phyloP scores from a whole-genome alignment of 2,888 invertebrate species.

The Spilarctia lutea region DNA sequence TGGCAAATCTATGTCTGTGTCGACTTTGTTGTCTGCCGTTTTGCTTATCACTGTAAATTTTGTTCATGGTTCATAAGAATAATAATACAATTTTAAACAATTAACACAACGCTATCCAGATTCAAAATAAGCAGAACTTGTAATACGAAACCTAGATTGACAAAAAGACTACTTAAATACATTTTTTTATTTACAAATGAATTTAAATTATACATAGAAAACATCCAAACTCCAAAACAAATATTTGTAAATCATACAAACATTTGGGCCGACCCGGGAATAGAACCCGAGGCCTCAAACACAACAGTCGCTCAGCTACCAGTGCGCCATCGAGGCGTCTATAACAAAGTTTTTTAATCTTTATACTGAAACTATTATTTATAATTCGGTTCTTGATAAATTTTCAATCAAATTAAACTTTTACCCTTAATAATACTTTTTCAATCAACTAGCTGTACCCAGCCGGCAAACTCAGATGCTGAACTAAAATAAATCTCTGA shows the following conservation, averaged over 20 bases:
- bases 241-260: background rate
- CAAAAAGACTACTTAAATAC: too few relatives aligned
- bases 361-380: background rate
- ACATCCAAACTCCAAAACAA: too few relatives aligned
- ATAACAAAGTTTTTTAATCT: background rate
- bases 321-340: background rate
- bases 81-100: too few relatives aligned
- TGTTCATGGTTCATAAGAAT: too few relatives aligned
- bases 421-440: background rate
- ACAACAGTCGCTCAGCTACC: too few relatives aligned
- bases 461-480: too few relatives aligned
- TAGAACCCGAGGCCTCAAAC: too few relatives aligned
- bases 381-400: background rate
- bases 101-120: too few relatives aligned
- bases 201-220: background rate
- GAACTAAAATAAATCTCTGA: background rate
- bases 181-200: background rate
- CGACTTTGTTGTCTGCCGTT: slow-evolving; percentile 69
- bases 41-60: slow-evolving; percentile 59
- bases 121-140: too few relatives aligned
- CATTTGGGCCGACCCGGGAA: too few relatives aligned
- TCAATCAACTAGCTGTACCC: background rate
- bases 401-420: too few relatives aligned
- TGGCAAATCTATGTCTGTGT: slow-evolving; percentile 85
- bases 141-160: too few relatives aligned